Conservation (phyloP, 2,113 vertebrate species). For the Cynocephalus volans region DNA sequence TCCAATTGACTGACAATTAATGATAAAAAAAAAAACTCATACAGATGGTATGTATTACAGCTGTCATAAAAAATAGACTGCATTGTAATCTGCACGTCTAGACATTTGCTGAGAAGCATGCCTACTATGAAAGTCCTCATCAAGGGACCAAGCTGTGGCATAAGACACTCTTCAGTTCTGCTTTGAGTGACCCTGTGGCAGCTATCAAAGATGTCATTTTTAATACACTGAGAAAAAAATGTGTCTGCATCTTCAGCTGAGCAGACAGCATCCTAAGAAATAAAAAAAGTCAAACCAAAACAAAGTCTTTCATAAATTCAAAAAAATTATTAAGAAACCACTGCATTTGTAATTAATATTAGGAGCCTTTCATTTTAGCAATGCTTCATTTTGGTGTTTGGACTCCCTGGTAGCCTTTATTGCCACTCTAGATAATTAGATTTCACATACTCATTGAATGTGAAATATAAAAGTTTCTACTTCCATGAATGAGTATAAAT, state of each 20-base stretch:
- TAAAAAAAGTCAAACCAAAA: constrained; percentile 21
- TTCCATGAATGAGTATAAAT: background rate
- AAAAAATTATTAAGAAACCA: background rate
- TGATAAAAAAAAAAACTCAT: constrained; percentile 46
- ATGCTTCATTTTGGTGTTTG: background rate
- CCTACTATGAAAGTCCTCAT: constrained; percentile 40
- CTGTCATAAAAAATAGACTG: constrained; percentile 66
- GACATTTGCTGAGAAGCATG: constrained; percentile 69
- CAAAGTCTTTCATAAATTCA: constrained; percentile 17
- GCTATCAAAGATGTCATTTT: constrained; percentile 72
- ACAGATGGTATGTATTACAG: constrained; percentile 76
- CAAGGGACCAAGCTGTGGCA: constrained; percentile 15
- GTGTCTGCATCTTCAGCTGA: background rate
- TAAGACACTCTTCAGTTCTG: constrained; percentile 37
- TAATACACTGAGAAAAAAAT: constrained; percentile 75
- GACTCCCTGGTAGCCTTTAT: background rate
- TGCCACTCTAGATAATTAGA: constrained; percentile 11
- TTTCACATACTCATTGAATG: background rate
- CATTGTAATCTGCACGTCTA: constrained; percentile 45
- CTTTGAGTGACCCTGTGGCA: constrained; percentile 29
- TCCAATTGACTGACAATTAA: constrained; percentile 75
- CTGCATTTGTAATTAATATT: background rate
- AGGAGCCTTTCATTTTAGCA: background rate
- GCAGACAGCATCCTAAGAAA: background rate
- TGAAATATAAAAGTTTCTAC: constrained; percentile 16